These are phyloP conservation scores for Oryzias javanicus DNA, from an alignment of 2,113 vertebrate species.

Conservation along the genomic window DNA sequence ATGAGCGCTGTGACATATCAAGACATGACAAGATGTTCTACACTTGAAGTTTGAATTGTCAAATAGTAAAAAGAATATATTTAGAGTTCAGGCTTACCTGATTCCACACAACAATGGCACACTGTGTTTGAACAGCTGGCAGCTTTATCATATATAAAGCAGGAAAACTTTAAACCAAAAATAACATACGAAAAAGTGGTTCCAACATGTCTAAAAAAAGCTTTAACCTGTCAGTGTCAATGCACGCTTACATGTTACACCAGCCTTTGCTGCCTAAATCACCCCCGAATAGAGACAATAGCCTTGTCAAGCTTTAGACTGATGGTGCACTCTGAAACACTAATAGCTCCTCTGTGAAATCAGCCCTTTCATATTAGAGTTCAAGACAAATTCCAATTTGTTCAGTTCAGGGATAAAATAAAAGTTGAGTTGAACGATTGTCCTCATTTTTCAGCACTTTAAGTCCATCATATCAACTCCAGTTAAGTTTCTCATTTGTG, in stretches of 20 bases:
- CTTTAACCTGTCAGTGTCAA: slow-evolving; percentile 41
- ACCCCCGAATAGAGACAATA: slow-evolving; percentile 17
- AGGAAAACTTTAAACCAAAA: too few species aligned
- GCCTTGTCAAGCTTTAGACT: slow-evolving; percentile 21
- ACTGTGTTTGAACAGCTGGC: too few species aligned
- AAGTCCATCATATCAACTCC: slow-evolving; percentile 9
- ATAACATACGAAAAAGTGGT: slow-evolving; percentile 3
- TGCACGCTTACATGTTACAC: slow-evolving; percentile 22
- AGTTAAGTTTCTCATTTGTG: slow-evolving; percentile 9
- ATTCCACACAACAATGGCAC: too few species aligned
- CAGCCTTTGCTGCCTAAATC: slow-evolving; percentile 21
- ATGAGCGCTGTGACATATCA: too few species aligned
- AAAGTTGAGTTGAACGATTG: slow-evolving; percentile 21
- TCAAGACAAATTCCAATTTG: slow-evolving; percentile 15
- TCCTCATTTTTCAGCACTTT: slow-evolving; percentile 16
- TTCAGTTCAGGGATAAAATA: slow-evolving; percentile 5
- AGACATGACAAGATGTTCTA: too few species aligned
- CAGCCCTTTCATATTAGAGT: slow-evolving; percentile 10
- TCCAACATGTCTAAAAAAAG: slow-evolving; percentile 30
- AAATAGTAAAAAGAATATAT: too few species aligned
- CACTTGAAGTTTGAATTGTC: too few species aligned
- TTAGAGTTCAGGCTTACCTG: too few species aligned
- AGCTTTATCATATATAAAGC: too few species aligned
- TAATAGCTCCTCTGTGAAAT: slow-evolving; percentile 34
- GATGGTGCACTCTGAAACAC: slow-evolving; percentile 20